Conservation (phyloP, 2,888 invertebrate species). For the Sarcophaga caerulescens region DNA sequence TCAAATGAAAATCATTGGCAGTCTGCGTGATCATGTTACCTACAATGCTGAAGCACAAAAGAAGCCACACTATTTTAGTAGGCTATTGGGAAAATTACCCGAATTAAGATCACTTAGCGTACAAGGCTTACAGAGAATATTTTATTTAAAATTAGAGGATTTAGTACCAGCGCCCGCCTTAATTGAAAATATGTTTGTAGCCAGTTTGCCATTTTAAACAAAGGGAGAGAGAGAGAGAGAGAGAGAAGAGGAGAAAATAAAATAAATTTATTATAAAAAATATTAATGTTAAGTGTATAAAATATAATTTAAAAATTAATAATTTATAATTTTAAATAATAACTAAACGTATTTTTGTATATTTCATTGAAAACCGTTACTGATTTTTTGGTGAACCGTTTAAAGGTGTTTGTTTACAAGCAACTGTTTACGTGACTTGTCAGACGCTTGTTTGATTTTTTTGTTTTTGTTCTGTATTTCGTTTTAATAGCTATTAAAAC, state of each 20-base stretch:
- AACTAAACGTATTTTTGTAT: slow-evolving; percentile 35
- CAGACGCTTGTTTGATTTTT: slow-evolving; percentile 44
- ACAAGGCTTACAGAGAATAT: slow-evolving; percentile 96
- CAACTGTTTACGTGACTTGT: slow-evolving; percentile 73
- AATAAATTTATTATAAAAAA: slow-evolving; percentile 14
- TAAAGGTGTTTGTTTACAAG: neutral
- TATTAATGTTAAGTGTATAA: slow-evolving; percentile 42
- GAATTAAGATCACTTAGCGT: slow-evolving; percentile 95
- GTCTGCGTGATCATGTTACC: slow-evolving; percentile 97
- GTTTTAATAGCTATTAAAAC: slow-evolving; percentile 62
- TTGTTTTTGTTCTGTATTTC: neutral
- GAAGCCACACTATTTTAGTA: slow-evolving; percentile 96
- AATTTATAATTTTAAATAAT: slow-evolving; percentile 24
- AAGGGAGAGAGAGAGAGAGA: neutral
- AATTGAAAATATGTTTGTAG: slow-evolving; percentile 97
- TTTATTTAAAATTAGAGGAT: slow-evolving; percentile 96
- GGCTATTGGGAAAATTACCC: slow-evolving; percentile 94
- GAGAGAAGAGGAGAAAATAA: slow-evolving; percentile 8
- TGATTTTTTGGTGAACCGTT: neutral
- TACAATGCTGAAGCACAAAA: slow-evolving; percentile 93
- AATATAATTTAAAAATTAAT: slow-evolving; percentile 19
- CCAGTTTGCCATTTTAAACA: slow-evolving; percentile 94
- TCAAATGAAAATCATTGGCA: slow-evolving; percentile 98
- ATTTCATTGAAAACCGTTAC: neutral
- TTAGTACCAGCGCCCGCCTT: slow-evolving; percentile 94